These are phyloP conservation scores for Erannis defoliaria DNA, from an alignment of 2,888 invertebrate genomes.

Conservation along the genomic window DNA sequence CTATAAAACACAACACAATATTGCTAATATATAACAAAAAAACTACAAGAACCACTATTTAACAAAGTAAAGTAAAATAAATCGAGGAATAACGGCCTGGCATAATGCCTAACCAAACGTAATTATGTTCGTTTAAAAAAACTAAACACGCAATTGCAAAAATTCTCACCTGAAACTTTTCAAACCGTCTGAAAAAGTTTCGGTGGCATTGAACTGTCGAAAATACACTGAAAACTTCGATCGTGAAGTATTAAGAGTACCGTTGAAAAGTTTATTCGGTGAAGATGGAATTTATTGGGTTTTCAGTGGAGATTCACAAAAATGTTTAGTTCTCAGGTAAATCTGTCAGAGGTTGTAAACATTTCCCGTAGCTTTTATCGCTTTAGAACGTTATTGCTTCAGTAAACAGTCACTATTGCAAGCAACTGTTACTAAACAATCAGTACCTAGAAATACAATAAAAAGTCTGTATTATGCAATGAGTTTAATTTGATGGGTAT, in stretches of 20 bases:
- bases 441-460: too few species aligned
- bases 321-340: conserved; percentile 31
- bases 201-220: conserved; percentile 43
- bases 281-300: conserved; percentile 18
- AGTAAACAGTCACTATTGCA: conserved; percentile 10
- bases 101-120: conserved; percentile 53
- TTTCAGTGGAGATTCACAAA: conserved; percentile 19
- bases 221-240: conserved; percentile 27
- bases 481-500: too few species aligned
- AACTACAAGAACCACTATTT: conserved; percentile 1
- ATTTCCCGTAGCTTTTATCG: conserved; percentile 28
- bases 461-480: too few species aligned
- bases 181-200: conserved; percentile 17
- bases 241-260: conserved; percentile 23
- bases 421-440: not conserved
- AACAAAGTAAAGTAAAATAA: conserved; percentile 43
- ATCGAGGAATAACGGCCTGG: conserved; percentile 55
- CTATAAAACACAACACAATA: conserved; percentile 32
- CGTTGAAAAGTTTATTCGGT: conserved; percentile 31
- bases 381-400: conserved; percentile 17
- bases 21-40: conserved; percentile 18
- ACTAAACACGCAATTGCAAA: conserved; percentile 31
- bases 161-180: conserved; percentile 16
- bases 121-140: conserved; percentile 50
- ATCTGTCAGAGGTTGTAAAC: conserved; percentile 32